Evolutionary conservation across 2,888 invertebrate species (phyloP), one percentile per base, ranked within the genome.

Genomic region (Philopedon plagiatum): DNA sequence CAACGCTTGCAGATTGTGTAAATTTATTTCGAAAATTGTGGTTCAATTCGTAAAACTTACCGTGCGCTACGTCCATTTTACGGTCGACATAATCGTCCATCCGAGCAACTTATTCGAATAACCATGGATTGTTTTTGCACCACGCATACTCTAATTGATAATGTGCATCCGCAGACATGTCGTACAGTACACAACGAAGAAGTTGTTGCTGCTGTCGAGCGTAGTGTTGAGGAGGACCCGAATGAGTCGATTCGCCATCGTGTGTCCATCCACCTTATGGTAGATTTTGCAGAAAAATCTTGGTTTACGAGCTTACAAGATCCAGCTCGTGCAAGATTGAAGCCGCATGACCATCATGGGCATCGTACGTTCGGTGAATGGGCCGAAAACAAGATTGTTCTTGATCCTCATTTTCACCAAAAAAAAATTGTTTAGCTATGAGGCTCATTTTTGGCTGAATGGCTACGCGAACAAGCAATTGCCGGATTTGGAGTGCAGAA

Each of bases 261-360:
- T 76, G 11, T 78, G 76, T 76, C 69, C 74, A 73, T 78, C 76
- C 74, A 78, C 78, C 75, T 75, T 76, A 70, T 78, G 75, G 75
- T 74, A 77, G 57, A 77, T 76, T 77, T 77, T 77, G 49, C 37
- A 73, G 57, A 75, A 79, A 68, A 77, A 80, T 78, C 75, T 78
- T 75, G 77, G 78, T 68, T 75, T 80, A 57, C 71, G 72, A 63
- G 74, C 76, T 65, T 78, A 71, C 58, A 76, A 75, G 63, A 75
- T 77, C 71, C 56, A 72, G 44, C 58, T 77, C 41, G 34, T 68
- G 49, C 68, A 76, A 76, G 60, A 80, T 74, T 79, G 60, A 78
- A 76, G 73, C 78, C 74, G 58, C 29, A 23, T 19, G 76, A 79
- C 68, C 78, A 77, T 69, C 61, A 32, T 63, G 23, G 66, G 61